phyloP scores from a whole-genome alignment of 53 echinoderm and acorn worm genomes.

The Pentamera pediparva region DNA sequence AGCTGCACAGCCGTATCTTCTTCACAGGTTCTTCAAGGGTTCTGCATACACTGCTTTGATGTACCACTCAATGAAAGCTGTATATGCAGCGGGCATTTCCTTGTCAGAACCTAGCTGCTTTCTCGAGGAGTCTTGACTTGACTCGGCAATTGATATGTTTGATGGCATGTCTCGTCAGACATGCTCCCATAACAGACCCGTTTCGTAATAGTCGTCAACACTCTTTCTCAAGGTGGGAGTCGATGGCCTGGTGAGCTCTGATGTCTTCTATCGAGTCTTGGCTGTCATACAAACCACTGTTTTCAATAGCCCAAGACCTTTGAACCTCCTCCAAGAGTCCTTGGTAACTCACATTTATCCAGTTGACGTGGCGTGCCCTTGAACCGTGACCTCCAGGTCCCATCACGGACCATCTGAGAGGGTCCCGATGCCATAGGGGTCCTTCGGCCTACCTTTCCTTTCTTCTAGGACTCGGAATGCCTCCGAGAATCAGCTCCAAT shows the following conservation, averaged over 20 bases:
- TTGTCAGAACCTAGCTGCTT: no score
- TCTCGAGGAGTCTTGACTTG: slow-evolving; percentile 19
- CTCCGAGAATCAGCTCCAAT: slow-evolving; percentile 39
- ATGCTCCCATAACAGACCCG: slow-evolving; percentile 38
- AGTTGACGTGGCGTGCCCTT: slow-evolving; percentile 22
- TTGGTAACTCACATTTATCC: slow-evolving; percentile 43
- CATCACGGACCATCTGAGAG: slow-evolving; percentile 48
- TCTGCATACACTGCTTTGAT: not conserved
- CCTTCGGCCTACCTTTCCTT: slow-evolving; percentile 36
- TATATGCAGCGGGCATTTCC: not conserved
- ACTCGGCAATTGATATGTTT: slow-evolving; percentile 31
- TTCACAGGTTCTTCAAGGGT: slow-evolving; percentile 25
- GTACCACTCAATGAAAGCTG: not conserved
- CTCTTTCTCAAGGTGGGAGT: slow-evolving; percentile 34
- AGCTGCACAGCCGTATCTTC: slow-evolving; percentile 35
- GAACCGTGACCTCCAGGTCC: slow-evolving; percentile 38
- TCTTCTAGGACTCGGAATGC: slow-evolving; percentile 49
- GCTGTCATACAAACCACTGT: slow-evolving; percentile 31
- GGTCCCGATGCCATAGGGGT: slow-evolving; percentile 43
- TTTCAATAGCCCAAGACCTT: slow-evolving; percentile 45
- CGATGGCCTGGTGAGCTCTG: slow-evolving; percentile 29
- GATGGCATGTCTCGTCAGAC: slow-evolving; percentile 29
- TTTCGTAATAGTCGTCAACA: slow-evolving; percentile 43
- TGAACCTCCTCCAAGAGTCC: slow-evolving; percentile 45
- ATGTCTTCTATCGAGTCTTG: slow-evolving; percentile 38